A percentile compares a stretch with the other conserved stretches of the same genome.
Conservation (phyloP, 2,113 vertebrate genomes). For the Eonycteris spelaea region DNA sequence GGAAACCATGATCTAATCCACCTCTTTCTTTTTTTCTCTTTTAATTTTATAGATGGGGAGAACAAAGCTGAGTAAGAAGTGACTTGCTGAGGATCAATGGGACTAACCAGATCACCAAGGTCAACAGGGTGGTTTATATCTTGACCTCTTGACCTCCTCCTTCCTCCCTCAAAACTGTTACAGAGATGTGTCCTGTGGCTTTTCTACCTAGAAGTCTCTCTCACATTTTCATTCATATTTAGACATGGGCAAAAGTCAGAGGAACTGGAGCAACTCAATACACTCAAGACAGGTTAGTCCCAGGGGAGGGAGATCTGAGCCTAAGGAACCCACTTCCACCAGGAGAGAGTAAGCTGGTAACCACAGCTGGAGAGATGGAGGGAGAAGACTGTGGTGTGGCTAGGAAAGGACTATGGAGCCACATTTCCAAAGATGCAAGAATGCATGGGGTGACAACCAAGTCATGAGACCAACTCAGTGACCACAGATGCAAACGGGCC, state of each 20-base stretch:
- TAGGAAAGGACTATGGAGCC: not conserved
- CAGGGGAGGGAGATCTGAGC: not conserved
- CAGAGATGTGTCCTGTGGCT: not conserved
- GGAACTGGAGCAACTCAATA: not conserved
- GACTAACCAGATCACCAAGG: not conserved
- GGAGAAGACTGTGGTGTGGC: not conserved
- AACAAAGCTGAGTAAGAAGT: not conserved
- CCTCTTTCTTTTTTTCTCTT: not conserved
- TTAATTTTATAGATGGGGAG: not conserved
- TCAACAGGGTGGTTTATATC: not conserved
- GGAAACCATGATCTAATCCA: not conserved
- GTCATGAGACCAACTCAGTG: not conserved
- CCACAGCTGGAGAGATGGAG: not conserved
- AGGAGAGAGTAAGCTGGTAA: not conserved
- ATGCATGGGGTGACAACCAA: not conserved
- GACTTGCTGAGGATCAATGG: not conserved
- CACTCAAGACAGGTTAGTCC: not conserved
- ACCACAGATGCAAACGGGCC: not conserved
- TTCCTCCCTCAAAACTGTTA: not conserved
- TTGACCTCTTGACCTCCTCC: not conserved
- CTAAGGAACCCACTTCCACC: not conserved
- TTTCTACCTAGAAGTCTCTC: not conserved
- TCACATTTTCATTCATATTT: not conserved
- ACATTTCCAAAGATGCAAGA: not conserved
- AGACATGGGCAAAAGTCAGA: not conserved